phyloP scores from a whole-genome alignment of 2,113 vertebrate species.

The Vanacampus margaritifer region DNA sequence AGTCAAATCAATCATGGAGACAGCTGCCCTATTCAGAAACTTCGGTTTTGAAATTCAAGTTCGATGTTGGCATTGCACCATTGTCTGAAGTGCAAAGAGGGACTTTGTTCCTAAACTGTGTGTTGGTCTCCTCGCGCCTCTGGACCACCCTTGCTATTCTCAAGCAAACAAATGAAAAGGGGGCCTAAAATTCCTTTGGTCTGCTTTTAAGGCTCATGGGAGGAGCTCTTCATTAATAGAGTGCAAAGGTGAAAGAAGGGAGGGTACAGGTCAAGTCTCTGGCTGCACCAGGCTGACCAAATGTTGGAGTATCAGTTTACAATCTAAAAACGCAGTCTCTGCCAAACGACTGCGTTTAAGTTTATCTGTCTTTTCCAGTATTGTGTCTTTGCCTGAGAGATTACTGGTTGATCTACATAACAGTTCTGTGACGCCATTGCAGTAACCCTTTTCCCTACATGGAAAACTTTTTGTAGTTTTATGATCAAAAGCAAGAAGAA shows the following conservation, averaged over 20 bases:
- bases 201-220: constrained; percentile 70
- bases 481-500: background rate
- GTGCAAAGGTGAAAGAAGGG: constrained; percentile 73
- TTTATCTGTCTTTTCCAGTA: background rate
- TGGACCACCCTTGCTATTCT: constrained; percentile 79
- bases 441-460: background rate
- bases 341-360: background rate
- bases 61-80: constrained; percentile 9
- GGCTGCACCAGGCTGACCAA: constrained; percentile 49
- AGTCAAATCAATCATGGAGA: background rate
- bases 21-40: background rate
- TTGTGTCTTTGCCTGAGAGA: background rate
- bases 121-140: constrained; percentile 63
- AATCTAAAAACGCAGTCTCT: constrained; percentile 5
- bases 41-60: constrained; percentile 22
- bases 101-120: constrained; percentile 60
- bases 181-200: constrained; percentile 74
- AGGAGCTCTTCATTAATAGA: constrained; percentile 85
- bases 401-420: background rate
- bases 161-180: constrained; percentile 82
- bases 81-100: constrained; percentile 21
- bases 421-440: background rate
- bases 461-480: background rate
- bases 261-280: constrained; percentile 60
- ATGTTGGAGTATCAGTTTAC: constrained; percentile 39